These are phyloP conservation scores for Acromyrmex echinatior DNA, from an alignment of 1,140 invertebrate genomes.

Conservation along the genomic window DNA sequence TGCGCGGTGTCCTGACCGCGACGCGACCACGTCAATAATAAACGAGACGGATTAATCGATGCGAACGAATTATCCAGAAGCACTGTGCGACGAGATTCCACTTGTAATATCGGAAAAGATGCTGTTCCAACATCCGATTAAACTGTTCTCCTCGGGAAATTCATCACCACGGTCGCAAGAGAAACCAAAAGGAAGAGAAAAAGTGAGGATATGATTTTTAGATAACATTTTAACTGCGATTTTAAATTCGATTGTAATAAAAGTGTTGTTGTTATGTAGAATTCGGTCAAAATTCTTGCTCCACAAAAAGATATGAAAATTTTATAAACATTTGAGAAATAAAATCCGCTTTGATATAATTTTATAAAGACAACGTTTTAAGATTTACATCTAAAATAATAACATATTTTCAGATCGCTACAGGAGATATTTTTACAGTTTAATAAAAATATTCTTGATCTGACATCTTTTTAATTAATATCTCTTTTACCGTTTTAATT, in stretches of 20 bases:
- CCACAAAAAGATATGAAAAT: neutral
- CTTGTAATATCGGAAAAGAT: constrained; percentile 9
- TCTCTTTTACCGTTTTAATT: neutral
- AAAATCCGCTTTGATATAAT: neutral
- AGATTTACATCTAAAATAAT: neutral
- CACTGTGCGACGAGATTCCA: constrained; percentile 14
- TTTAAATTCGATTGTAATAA: neutral
- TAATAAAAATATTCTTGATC: neutral
- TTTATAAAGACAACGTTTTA: neutral
- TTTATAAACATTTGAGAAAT: neutral
- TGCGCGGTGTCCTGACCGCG: constrained; percentile 5
- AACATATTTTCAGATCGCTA: neutral
- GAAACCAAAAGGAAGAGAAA: neutral
- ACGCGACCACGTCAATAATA: constrained; percentile 64
- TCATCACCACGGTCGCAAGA: neutral
- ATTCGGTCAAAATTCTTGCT: neutral
- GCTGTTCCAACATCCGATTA: neutral
- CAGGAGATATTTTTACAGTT: neutral
- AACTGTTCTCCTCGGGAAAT: neutral
- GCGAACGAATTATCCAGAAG: constrained; percentile 62
- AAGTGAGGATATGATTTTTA: constrained; percentile 42
- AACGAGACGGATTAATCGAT: constrained; percentile 68
- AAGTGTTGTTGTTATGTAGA: neutral
- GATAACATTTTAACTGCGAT: neutral
- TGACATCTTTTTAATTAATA: neutral